These are phyloP conservation scores for Scaptomyza hsui DNA, from an alignment of 1,140 invertebrate species.

Conservation along the genomic window DNA sequence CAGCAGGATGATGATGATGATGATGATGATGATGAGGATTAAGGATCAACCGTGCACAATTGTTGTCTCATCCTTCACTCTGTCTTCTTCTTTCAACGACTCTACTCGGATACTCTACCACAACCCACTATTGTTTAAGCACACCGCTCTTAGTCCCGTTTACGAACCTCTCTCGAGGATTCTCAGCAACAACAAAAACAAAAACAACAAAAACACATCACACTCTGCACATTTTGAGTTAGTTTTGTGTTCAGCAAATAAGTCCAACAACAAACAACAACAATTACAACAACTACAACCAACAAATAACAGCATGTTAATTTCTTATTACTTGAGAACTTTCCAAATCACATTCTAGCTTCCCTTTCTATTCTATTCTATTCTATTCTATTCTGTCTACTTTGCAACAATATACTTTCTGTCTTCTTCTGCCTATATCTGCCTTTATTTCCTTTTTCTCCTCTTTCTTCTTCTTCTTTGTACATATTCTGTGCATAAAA, in stretches of 20 bases:
- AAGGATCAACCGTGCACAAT: conserved; percentile 22
- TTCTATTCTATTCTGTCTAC: conserved; percentile 27
- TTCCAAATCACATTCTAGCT: conserved; percentile 24
- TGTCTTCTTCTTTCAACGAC: conserved; percentile 56
- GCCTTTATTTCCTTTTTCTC: conserved; percentile 32
- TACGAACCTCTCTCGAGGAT: conserved; percentile 38
- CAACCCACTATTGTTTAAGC: conserved; percentile 66
- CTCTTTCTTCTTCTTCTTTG: conserved; percentile 41
- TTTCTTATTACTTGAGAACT: conserved; percentile 76
- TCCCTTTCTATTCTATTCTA: conserved; percentile 7
- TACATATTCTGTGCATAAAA: conserved; percentile 60
- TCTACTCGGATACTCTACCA: conserved; percentile 61
- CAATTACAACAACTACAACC: conserved; percentile 71
- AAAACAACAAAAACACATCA: conserved; percentile 46
- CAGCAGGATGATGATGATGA: conserved; percentile 10
- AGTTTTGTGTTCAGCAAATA: conserved; percentile 66
- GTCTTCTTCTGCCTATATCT: conserved; percentile 11
- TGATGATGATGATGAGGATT: conserved; percentile 6
- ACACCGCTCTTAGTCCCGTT: conserved; percentile 75
- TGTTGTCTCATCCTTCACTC: conserved; percentile 31
- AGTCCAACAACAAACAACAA: conserved; percentile 79
- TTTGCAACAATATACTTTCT: conserved; percentile 53
- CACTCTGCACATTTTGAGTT: conserved; percentile 51
- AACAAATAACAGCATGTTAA: conserved; percentile 79
- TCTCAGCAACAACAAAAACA: not conserved